Percentiles rank a stretch among this genome's conserved stretches.
phyloP scores from a whole-genome alignment of 2,113 vertebrate genomes.

The Scolopax mira region DNA sequence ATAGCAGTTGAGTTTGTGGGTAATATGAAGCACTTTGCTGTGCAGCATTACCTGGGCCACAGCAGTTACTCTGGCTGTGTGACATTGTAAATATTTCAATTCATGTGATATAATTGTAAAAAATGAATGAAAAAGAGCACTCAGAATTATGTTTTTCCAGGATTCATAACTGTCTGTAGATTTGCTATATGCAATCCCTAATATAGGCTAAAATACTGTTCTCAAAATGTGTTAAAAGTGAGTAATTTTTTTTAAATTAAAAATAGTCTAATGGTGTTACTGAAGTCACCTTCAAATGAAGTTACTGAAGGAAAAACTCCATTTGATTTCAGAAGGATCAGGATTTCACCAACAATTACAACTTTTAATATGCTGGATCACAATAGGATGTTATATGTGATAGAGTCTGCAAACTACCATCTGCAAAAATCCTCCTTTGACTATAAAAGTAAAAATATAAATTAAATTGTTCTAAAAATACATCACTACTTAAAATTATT shows the following conservation, averaged over 20 bases:
- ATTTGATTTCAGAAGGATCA: not conserved
- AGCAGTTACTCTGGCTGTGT: not conserved
- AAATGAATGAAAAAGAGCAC: not conserved
- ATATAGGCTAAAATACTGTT: not conserved
- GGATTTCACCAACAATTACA: not conserved
- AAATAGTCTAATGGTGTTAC: not conserved
- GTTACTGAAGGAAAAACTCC: fast-evolving
- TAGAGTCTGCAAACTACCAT: not conserved
- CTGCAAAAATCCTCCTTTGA: not conserved
- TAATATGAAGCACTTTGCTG: not conserved
- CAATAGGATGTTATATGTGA: not conserved
- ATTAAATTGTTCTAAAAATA: not conserved
- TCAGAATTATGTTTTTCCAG: not conserved
- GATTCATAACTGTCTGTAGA: not conserved
- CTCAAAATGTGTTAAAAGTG: not conserved
- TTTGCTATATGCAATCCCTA: not conserved
- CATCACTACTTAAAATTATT: not conserved
- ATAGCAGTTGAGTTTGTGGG: not conserved
- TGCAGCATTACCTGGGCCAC: not conserved
- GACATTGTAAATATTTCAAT: not conserved
- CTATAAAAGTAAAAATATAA: not conserved
- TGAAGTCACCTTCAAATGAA: no score
- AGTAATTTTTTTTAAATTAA: not conserved
- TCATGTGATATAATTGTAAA: not conserved
- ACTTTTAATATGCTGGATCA: not conserved